phyloP scores from a whole-genome alignment of 2,888 invertebrate species.

The Tubulanus polymorphus region DNA sequence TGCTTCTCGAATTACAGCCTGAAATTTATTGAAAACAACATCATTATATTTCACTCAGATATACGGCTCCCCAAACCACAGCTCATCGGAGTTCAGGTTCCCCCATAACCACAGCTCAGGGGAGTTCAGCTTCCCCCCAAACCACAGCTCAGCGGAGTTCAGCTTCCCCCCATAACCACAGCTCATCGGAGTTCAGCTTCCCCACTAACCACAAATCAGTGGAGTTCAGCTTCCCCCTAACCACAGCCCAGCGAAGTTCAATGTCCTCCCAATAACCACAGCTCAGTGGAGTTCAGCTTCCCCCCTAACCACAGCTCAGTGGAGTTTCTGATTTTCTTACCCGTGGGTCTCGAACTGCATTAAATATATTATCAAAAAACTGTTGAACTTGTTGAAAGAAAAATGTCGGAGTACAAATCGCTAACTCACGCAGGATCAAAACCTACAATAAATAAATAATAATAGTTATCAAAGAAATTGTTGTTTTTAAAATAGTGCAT shows the following conservation, averaged over 20 bases:
- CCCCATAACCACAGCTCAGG: neutral
- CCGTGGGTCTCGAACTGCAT: constrained; percentile 77
- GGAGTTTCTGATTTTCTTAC: neutral
- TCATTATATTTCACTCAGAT: neutral
- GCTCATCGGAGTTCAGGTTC: neutral
- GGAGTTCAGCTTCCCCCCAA: neutral
- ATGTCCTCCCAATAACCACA: neutral
- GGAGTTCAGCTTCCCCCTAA: neutral
- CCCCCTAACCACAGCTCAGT: neutral
- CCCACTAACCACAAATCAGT: neutral
- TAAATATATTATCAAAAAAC: constrained; percentile 84
- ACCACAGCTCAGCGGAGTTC: neutral
- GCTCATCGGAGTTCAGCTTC: neutral
- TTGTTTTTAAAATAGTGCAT: neutral
- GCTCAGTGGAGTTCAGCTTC: neutral
- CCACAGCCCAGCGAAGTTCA: neutral
- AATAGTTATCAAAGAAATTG: neutral
- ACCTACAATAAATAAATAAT: constrained; percentile 53
- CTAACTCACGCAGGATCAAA: constrained; percentile 85
- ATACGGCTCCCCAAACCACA: neutral
- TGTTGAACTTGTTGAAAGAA: constrained; percentile 65
- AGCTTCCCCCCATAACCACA: neutral
- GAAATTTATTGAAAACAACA: constrained; percentile 21
- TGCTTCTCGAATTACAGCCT: constrained; percentile 81
- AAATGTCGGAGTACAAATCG: constrained; percentile 92